These are phyloP conservation scores for Tortrix viridana DNA, from an alignment of 2,888 invertebrate genomes.

Conservation along the genomic window DNA sequence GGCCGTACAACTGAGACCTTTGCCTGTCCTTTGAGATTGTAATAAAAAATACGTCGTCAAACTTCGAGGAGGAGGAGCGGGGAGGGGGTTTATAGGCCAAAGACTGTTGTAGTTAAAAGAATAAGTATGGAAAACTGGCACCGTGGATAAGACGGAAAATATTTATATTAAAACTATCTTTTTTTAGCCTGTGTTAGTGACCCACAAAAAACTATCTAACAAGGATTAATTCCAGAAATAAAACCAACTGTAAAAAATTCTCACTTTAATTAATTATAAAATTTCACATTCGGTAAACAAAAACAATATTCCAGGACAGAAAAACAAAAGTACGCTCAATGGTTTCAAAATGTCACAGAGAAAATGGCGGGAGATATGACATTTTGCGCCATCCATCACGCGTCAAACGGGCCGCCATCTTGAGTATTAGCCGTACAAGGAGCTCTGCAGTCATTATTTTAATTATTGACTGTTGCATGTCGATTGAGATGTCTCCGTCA, in stretches of 20 bases:
- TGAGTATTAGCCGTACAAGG: constrained; percentile 73
- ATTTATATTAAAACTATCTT: background rate
- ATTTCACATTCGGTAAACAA: background rate
- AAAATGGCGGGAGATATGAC: constrained; percentile 60
- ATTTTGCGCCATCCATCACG: constrained; percentile 66
- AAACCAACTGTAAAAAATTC: no score
- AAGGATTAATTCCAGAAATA: no score
- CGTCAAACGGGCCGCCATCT: constrained; percentile 71
- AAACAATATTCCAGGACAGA: constrained; percentile 2
- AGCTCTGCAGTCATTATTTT: constrained; percentile 58
- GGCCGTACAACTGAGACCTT: constrained; percentile 19
- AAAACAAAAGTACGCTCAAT: constrained; percentile 17
- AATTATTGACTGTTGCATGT: constrained; percentile 50
- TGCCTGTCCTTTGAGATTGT: constrained; percentile 28
- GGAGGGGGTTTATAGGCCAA: background rate
- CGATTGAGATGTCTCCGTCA: constrained; percentile 60
- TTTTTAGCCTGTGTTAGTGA: no score
- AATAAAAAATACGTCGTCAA: constrained; percentile 2
- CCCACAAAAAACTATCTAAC: no score
- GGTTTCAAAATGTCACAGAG: constrained; percentile 30
- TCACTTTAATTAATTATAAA: background rate
- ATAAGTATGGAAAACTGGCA: background rate
- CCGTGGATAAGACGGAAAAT: background rate
- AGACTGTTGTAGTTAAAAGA: background rate
- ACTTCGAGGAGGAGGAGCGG: background rate